These are phyloP conservation scores for Phalacrocorax brasilianus DNA, from an alignment of 2,113 vertebrate genomes.

Conservation along the genomic window DNA sequence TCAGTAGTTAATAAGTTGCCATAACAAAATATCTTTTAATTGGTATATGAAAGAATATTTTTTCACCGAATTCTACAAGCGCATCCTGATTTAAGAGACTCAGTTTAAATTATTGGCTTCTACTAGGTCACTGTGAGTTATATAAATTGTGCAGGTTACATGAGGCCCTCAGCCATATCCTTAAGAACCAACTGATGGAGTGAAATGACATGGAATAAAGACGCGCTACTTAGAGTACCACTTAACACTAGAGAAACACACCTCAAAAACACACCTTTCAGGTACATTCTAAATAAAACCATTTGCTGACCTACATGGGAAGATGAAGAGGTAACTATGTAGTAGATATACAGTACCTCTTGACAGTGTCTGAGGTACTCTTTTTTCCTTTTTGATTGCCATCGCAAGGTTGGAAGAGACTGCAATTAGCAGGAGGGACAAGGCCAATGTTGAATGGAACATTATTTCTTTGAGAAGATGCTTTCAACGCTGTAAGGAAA, in stretches of 20 bases:
- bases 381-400: constrained; percentile 71
- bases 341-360: constrained; percentile 66
- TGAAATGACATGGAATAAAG: not conserved
- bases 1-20: not conserved
- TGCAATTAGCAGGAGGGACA: constrained; percentile 58
- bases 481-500: not conserved
- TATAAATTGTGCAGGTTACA: not conserved
- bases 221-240: not conserved
- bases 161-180: not conserved
- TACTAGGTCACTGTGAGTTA: not conserved
- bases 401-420: constrained; percentile 70
- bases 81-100: not conserved
- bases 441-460: constrained; percentile 29
- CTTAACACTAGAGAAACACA: not conserved
- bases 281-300: not conserved
- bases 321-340: not conserved
- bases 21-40: not conserved
- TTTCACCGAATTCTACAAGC: not conserved
- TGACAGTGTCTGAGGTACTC: constrained; percentile 72
- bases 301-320: not conserved
- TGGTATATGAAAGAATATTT: not conserved
- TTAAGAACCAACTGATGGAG: not conserved
- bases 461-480: constrained; percentile 4
- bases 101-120: not conserved
- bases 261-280: not conserved